Conservation (phyloP, 2,888 invertebrate genomes). For the Diplolepis rosae region DNA sequence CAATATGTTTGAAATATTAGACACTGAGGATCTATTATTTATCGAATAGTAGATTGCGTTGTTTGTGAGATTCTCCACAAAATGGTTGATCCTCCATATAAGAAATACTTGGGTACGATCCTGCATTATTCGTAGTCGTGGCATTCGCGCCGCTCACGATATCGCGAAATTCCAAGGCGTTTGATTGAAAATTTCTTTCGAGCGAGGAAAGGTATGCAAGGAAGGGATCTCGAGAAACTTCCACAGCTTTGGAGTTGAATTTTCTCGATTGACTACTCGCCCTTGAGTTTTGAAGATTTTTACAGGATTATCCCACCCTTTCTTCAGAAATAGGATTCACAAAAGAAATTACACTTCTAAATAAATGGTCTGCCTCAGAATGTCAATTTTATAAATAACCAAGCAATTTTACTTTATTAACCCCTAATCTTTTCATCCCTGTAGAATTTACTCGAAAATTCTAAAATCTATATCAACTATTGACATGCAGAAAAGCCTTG, state of each 20-base stretch:
- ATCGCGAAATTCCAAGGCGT: constrained; percentile 67
- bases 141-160: constrained; percentile 62
- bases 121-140: constrained; percentile 68
- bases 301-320: background rate
- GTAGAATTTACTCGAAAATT: background rate
- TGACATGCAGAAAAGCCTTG: background rate
- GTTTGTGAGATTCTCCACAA: background rate
- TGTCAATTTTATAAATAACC: background rate
- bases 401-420: background rate
- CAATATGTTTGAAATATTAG: background rate
- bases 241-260: constrained; percentile 11
- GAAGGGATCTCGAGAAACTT: constrained; percentile 19
- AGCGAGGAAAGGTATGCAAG: constrained; percentile 60
- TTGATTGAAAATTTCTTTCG: constrained; percentile 73
- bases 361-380: background rate
- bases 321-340: background rate
- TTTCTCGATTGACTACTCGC: background rate
- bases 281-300: background rate
- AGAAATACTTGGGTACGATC: constrained; percentile 53
- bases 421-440: background rate
- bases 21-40: background rate
- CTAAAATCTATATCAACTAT: background rate
- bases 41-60: background rate
- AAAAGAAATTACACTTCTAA: background rate
- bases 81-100: constrained; percentile 30